Base-by-base conservation (phyloP, 2,888 invertebrate species). In the Epirrhoe alternata region DNA sequence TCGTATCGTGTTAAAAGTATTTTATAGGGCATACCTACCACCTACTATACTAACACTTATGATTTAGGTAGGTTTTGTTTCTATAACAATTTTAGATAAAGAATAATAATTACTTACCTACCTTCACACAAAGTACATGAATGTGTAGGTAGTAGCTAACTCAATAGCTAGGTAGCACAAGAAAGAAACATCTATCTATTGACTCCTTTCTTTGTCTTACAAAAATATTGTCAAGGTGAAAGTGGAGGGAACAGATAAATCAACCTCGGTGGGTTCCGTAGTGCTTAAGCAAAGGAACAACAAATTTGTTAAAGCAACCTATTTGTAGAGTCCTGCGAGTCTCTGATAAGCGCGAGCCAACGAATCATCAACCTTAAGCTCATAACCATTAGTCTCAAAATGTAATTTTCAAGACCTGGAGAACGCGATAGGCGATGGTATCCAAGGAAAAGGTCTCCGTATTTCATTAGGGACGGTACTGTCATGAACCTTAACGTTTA, bases 311-410 rank as follows among this genome's bases (percentile, higher is more conserved):
- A 42, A 12, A 47, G 7, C 16, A 47, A 47, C 12, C 47, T 16
- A 47, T 47, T 67, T 62, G 49, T 35, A 30, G 55, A 50, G 54
- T 49, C 56, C 66, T 67, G 64, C 49, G 16, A 45, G 35, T 8
- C 45, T 14, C 42, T 55, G 71, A 69, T 69, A 71, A 69, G 60
- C 58, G 51, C 24, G 56, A 61, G 54, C 31, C 31, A 55, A 56
- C 24, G 51, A 53, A 62, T 60, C 55, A 47, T 62, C 17, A 62
- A 58, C 66, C 61, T 59, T 68, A 35, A 31, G 38, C 0, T 38
- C 42, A 51, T 31, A 35, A 38, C 5, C 17, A 49, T 33, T 61
- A 52, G 42, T 56, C 33, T 53, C 47, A 56, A 33, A 59, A 52
- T 17, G 55, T 51, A 56, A 55, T 50, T 52, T 52, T 14, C 50